phyloP scores from a whole-genome alignment of 2,888 invertebrate genomes.

The Andricus quercusramuli region DNA sequence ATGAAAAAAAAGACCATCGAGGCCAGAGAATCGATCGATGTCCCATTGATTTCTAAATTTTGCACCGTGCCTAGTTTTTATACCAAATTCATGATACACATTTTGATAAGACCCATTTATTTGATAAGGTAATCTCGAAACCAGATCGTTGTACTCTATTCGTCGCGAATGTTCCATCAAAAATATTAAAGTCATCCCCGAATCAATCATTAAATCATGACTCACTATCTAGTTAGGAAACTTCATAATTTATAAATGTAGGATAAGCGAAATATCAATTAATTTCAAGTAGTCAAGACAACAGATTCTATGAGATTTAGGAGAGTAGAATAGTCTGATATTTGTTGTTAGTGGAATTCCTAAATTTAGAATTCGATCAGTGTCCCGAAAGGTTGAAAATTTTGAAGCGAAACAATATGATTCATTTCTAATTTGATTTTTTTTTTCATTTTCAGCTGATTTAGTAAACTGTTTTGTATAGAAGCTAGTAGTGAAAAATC shows the following conservation, averaged over 20 bases:
- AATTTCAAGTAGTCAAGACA: conserved; percentile 11
- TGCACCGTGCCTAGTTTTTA: conserved; percentile 65
- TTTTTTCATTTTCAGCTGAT: neutral
- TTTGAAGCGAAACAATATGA: neutral
- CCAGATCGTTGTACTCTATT: conserved; percentile 20
- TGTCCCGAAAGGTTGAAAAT: neutral
- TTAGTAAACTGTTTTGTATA: neutral
- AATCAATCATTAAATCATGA: conserved; percentile 39
- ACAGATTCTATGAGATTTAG: conserved; percentile 13
- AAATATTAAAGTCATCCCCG: conserved; percentile 41
- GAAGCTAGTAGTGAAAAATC: neutral
- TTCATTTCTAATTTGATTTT: neutral
- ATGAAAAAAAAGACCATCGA: neutral
- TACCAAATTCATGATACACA: conserved; percentile 58
- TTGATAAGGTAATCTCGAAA: conserved; percentile 27
- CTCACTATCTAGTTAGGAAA: conserved; percentile 25
- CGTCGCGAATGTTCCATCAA: conserved; percentile 25
- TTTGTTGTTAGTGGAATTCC: conserved; percentile 25
- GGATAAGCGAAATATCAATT: conserved; percentile 34
- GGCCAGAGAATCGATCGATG: conserved; percentile 24
- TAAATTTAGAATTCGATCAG: conserved; percentile 9
- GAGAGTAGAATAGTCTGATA: conserved; percentile 41
- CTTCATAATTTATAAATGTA: conserved; percentile 17
- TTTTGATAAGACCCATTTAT: conserved; percentile 52
- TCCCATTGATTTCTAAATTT: conserved; percentile 16